Percentiles rank a stretch among this genome's conserved stretches.
Conservation (phyloP, 2,888 invertebrate species). For the Trilocha varians region DNA sequence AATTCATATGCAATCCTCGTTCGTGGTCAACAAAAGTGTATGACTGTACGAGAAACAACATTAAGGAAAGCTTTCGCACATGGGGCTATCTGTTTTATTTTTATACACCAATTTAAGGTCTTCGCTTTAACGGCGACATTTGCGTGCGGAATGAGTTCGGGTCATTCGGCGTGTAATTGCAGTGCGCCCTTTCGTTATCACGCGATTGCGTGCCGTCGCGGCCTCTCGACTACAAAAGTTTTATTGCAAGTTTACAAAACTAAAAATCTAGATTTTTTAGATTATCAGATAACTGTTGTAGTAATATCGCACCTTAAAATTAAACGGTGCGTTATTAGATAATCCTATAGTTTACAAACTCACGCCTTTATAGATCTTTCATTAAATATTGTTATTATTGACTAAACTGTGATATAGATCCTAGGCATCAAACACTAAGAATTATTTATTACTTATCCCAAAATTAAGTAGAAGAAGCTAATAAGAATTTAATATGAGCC, state of each 20-base stretch:
- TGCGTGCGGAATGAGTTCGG: conserved; percentile 50
- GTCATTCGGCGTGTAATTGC: conserved; percentile 52
- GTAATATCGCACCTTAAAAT: no score
- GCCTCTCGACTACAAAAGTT: background rate
- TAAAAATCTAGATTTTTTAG: background rate
- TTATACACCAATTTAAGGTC: conserved; percentile 29
- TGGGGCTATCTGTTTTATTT: conserved; percentile 21
- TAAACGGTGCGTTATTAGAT: no score
- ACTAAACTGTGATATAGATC: no score
- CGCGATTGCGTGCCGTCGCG: conserved; percentile 53
- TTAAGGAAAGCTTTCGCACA: background rate
- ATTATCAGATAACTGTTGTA: no score
- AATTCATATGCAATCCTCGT: background rate
- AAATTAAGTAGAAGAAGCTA: no score
- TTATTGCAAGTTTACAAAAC: background rate
- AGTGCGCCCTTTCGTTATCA: conserved; percentile 46
- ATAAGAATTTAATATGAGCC: no score
- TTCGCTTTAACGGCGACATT: conserved; percentile 44
- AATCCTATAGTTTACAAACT: no score
- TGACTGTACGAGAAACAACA: background rate
- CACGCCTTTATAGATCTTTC: no score
- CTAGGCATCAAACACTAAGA: no score
- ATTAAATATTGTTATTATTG: no score
- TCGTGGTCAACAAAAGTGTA: background rate
- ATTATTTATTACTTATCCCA: no score